phyloP scores from a whole-genome alignment of 2,888 invertebrate species.

The Brachylomia viminalis region DNA sequence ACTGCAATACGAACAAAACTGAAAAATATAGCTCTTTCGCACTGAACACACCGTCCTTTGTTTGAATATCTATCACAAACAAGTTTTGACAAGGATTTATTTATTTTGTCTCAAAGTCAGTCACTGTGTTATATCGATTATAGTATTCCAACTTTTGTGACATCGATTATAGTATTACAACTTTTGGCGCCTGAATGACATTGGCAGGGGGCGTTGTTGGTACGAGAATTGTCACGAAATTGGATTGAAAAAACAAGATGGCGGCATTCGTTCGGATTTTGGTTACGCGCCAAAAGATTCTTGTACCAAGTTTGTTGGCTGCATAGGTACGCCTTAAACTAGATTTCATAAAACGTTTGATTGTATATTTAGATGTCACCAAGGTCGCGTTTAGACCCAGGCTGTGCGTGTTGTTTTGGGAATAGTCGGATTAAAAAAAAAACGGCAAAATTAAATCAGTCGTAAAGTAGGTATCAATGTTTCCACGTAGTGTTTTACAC shows the following conservation, averaged over 20 bases:
- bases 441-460: neutral
- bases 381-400: too few relatives aligned
- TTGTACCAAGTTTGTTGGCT: neutral
- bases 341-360: neutral
- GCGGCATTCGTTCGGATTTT: neutral
- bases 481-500: neutral
- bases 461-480: neutral
- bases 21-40: constrained; percentile 20
- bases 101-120: constrained; percentile 9
- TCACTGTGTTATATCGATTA: constrained; percentile 9
- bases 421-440: too few relatives aligned
- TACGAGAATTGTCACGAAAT: neutral
- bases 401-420: neutral
- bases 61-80: constrained; percentile 16
- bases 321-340: neutral
- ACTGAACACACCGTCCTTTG: constrained; percentile 3
- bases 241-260: neutral
- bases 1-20: constrained; percentile 8
- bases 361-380: neutral
- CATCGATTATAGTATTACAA: neutral
- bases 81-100: constrained; percentile 30
- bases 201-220: neutral
- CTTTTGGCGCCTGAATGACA: neutral
- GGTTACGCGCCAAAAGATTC: neutral
- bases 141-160: neutral